A percentile compares a stretch with the other conserved stretches of the same genome.
phyloP scores from a whole-genome alignment of 92 coral and sea anemone species.

The Siderastrea radians region DNA sequence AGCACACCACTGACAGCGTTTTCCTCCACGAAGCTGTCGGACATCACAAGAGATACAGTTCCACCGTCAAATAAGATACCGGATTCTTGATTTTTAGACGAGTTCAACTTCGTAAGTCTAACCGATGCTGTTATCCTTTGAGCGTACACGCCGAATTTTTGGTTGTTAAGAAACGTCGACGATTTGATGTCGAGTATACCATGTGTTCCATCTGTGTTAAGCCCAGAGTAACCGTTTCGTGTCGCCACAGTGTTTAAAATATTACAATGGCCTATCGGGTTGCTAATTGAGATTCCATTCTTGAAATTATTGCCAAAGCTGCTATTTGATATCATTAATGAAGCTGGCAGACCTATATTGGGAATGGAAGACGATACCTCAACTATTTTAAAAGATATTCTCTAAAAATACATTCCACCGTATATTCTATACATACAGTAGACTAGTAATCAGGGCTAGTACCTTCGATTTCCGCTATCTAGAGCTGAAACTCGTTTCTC shows the following conservation, averaged over 20 bases:
- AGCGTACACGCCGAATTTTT: conserved; percentile 6
- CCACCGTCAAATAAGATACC: conserved; percentile 10
- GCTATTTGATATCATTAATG: conserved; percentile 8
- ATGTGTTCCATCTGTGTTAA: neutral
- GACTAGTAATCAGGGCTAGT: too few relatives aligned
- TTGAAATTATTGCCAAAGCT: conserved; percentile 16
- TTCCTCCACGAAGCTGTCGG: neutral
- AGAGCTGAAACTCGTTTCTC: too few relatives aligned
- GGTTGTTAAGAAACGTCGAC: neutral
- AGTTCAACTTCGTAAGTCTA: neutral
- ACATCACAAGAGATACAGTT: neutral
- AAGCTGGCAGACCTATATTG: neutral
- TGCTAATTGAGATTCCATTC: neutral
- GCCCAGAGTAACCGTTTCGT: conserved; percentile 9
- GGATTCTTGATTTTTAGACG: conserved; percentile 21
- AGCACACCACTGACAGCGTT: neutral
- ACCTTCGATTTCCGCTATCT: too few relatives aligned
- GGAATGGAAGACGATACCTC: neutral
- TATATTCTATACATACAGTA: too few relatives aligned
- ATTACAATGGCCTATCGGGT: conserved; percentile 15
- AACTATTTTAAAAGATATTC: too few relatives aligned
- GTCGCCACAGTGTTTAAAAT: neutral
- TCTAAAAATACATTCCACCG: too few relatives aligned
- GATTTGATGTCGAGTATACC: conserved; percentile 11
- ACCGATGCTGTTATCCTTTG: neutral